A percentile compares a stretch with the other conserved stretches of the same genome.
Evolutionary conservation across 2,888 invertebrate genomes (phyloP).

Genomic region (Augiades crinisus): DNA sequence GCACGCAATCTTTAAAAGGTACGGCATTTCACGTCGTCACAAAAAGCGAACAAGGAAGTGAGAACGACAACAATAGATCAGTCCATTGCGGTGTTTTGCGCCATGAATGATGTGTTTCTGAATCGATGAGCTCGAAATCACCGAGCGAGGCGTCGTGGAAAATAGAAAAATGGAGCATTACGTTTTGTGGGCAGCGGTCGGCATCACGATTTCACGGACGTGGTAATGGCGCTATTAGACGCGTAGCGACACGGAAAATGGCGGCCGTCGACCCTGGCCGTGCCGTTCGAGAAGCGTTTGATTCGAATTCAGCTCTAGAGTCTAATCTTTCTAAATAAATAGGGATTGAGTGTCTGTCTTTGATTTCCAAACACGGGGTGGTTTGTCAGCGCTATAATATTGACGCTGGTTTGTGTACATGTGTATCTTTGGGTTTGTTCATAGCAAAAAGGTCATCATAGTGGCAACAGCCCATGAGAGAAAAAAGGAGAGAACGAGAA

Average conservation of each 20-base stretch:
- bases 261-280: conserved; percentile 56
- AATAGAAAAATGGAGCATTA: conserved; percentile 59
- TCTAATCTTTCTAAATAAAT: no score
- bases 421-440: no score
- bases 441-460: no score
- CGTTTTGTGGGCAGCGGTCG: conserved; percentile 62
- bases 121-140: conserved; percentile 33
- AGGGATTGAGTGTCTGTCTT: no score
- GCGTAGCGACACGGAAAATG: conserved; percentile 59
- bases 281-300: conserved; percentile 29
- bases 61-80: conserved; percentile 16
- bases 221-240: conserved; percentile 65
- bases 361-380: no score
- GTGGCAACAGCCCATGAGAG: no score
- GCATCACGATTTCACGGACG: conserved; percentile 68
- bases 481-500: no score
- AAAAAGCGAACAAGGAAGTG: conserved; percentile 16
- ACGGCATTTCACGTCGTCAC: neutral
- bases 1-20: neutral
- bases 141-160: conserved; percentile 40
- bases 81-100: conserved; percentile 14
- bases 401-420: no score
- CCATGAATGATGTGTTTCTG: conserved; percentile 25
- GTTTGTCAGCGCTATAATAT: no score
- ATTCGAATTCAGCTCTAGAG: conserved; percentile 33